Conservation (phyloP, 2,888 invertebrate genomes). For the Nipponacmea schrenckii region DNA sequence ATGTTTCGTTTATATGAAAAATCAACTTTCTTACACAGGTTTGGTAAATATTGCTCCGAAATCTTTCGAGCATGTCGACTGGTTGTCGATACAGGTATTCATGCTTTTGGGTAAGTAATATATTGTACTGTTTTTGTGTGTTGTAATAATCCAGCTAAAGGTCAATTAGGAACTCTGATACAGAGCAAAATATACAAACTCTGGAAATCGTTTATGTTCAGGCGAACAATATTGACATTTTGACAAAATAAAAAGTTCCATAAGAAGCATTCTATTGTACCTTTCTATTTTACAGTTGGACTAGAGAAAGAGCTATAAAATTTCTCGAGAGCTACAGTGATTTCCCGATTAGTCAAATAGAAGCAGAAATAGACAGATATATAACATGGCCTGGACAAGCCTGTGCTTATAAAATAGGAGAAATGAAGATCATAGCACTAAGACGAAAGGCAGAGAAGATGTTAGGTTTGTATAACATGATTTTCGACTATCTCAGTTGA, state of each 20-base stretch:
- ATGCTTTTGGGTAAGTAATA: constrained; percentile 49
- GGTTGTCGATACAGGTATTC: constrained; percentile 61
- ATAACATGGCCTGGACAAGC: constrained; percentile 63
- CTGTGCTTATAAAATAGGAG: constrained; percentile 54
- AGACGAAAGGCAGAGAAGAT: constrained; percentile 48
- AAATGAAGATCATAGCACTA: constrained; percentile 52
- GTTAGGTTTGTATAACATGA: constrained; percentile 48
- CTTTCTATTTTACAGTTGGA: constrained; percentile 45
- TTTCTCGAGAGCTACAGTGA: constrained; percentile 49
- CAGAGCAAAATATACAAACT: too few relatives aligned
- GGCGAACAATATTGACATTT: too few relatives aligned
- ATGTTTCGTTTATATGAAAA: too few relatives aligned
- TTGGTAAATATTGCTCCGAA: constrained; percentile 51
- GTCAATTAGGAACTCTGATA: neutral
- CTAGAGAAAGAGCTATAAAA: constrained; percentile 47
- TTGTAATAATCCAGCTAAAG: neutral
- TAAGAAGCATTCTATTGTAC: too few relatives aligned
- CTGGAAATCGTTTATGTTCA: too few relatives aligned
- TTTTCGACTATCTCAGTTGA: too few relatives aligned
- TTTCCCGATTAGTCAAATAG: constrained; percentile 38
- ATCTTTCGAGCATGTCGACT: constrained; percentile 58
- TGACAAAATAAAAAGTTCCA: too few relatives aligned
- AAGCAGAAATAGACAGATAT: constrained; percentile 57
- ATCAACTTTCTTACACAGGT: constrained; percentile 29
- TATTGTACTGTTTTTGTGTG: neutral